Evolutionary conservation across 2,888 invertebrate species (phyloP), one percentile per base, ranked within the genome.

Genomic region (Drosophila barbarae): DNA sequence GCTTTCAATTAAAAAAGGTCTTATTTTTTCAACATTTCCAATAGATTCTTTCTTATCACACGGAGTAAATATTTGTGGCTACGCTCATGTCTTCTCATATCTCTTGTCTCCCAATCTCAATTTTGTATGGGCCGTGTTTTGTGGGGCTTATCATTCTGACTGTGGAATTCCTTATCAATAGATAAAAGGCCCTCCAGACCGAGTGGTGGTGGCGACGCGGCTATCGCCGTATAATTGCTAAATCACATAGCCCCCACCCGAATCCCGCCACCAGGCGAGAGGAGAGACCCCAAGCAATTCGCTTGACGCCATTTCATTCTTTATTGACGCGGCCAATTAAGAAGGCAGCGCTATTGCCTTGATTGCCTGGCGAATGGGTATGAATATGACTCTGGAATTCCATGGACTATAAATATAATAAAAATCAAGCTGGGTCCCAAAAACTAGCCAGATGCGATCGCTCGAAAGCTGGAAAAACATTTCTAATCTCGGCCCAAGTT

Each of bases 241-340:
- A 68, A 49, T 69, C 49, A 53, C 59, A 49, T n/a, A 41, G 18
- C 38, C 67, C 59, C 50, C 69, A 52, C 47, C 35, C 26, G 18
- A 32, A 30, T 28, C 46, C n/a, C 41, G 26, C n/a, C 69, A 36
- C 35, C 39, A 13, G 18, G 23, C 15, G 9, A 26, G 21, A 18
- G 35, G 13, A 42, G 64, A 41, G 68, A 41, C 68, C 66, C 56
- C 51, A 68, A 52, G 58, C 61, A 68, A 74, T 61, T 76, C 56
- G 57, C 34, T 56, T 63, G 58, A 75, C 63, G 69, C 73, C 64
- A 66, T 75, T 54, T 56, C 63, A 61, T 34, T 58, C 61, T 66
- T 64, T 57, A 58, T 67, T 50, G 35, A 66, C 60, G 63, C 53
- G 71, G 47, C 64, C 80, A 74, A 74, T 80, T 77, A 77, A 77